Evolutionary conservation across 2,113 vertebrate genomes (phyloP).

Genomic region (Leucopternis melanops): DNA sequence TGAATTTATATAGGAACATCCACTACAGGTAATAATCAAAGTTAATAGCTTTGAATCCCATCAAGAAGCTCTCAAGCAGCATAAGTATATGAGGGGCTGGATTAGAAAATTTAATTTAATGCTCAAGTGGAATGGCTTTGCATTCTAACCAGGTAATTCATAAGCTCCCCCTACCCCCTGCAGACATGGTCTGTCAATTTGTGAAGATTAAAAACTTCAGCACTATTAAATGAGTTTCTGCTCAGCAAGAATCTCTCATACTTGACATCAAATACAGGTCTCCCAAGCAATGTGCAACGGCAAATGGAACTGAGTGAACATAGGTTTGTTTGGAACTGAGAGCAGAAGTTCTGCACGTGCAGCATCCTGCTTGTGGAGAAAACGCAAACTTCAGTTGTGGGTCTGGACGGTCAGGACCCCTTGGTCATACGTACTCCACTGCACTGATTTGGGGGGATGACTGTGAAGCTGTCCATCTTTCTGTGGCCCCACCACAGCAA

Average conservation of each 20-base stretch:
- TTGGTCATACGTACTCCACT: rapidly evolving
- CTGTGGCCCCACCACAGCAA: too few species aligned
- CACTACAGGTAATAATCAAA: not conserved
- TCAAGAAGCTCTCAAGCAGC: not conserved
- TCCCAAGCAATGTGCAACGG: not conserved
- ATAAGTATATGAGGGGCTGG: not conserved
- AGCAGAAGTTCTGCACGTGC: not conserved
- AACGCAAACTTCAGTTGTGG: not conserved
- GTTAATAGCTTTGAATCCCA: not conserved
- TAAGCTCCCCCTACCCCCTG: not conserved
- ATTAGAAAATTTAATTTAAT: conserved; percentile 15
- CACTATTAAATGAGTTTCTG: not conserved
- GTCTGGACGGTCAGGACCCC: not conserved
- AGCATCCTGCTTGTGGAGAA: not conserved
- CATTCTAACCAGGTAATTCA: not conserved
- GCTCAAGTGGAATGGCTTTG: not conserved
- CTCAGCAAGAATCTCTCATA: not conserved
- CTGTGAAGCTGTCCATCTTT: not conserved
- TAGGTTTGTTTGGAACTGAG: not conserved
- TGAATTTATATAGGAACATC: not conserved
- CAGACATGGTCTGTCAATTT: not conserved
- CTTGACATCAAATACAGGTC: not conserved
- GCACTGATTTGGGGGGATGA: not conserved
- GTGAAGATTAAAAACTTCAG: not conserved
- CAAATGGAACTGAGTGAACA: not conserved